These are phyloP conservation scores for Phrynosoma blainvillii DNA, from an alignment of 2,113 vertebrate species.

Conservation along the genomic window DNA sequence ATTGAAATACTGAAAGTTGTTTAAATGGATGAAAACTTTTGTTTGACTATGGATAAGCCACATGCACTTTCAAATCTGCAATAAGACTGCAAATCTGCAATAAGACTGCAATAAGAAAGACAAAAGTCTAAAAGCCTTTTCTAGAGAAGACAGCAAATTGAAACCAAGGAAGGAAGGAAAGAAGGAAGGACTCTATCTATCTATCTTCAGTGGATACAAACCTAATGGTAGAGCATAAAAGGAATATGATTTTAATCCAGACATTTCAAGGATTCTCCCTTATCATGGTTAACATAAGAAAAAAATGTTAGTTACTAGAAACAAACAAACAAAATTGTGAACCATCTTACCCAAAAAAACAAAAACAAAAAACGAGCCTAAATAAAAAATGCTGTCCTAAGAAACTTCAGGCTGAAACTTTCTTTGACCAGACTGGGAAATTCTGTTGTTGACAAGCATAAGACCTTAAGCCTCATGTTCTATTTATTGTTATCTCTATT, in stretches of 20 bases:
- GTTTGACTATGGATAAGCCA: no score
- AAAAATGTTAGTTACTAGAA: background rate
- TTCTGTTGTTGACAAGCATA: background rate
- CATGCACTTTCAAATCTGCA: no score
- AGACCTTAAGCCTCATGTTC: background rate
- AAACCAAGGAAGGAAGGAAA: no score
- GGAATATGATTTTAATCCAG: background rate
- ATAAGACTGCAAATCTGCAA: no score
- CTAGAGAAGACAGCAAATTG: no score
- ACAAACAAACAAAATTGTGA: background rate
- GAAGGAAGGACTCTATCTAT: no score
- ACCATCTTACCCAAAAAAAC: background rate
- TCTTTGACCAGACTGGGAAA: background rate
- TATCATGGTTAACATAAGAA: background rate
- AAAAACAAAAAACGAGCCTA: background rate
- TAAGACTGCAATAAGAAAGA: no score
- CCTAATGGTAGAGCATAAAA: background rate
- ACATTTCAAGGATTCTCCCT: background rate
- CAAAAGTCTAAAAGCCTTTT: no score
- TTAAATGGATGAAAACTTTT: no score
- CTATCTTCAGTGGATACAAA: no score
- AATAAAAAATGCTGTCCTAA: background rate
- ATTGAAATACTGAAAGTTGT: no score
- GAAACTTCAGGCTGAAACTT: background rate
- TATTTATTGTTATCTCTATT: background rate